Conservation (phyloP, 1,140 invertebrate species). For the Anagrus nilaparvatae region DNA sequence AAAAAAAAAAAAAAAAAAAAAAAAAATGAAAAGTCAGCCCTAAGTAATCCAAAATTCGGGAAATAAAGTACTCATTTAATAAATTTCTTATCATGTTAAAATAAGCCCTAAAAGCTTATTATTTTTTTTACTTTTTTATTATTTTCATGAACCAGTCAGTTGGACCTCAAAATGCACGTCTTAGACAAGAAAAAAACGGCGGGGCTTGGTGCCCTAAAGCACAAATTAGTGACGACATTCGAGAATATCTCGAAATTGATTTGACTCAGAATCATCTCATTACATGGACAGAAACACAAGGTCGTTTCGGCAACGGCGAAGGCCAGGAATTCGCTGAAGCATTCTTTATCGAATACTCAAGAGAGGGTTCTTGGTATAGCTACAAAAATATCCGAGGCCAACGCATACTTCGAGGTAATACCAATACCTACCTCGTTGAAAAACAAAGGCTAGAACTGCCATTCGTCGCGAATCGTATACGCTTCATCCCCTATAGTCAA, state of each 20-base stretch:
- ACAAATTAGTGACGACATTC: conserved; percentile 58
- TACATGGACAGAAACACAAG: conserved; percentile 82
- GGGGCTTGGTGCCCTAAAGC: conserved; percentile 90
- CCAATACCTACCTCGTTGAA: conserved; percentile 76
- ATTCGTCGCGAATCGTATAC: conserved; percentile 74
- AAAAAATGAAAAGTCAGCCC: too few relatives aligned
- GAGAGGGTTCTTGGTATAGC: conserved; percentile 61
- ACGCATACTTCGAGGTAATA: conserved; percentile 77
- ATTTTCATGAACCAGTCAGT: too few relatives aligned
- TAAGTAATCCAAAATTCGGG: too few relatives aligned
- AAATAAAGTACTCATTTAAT: too few relatives aligned
- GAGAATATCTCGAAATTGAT: conserved; percentile 83
- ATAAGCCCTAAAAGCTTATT: too few relatives aligned
- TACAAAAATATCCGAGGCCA: conserved; percentile 68
- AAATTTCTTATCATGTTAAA: too few relatives aligned
- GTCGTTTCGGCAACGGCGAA: conserved; percentile 87
- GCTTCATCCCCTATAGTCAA: conserved; percentile 80
- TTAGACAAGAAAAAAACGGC: conserved; percentile 75
- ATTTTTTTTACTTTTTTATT: too few relatives aligned
- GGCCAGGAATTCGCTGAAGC: conserved; percentile 80
- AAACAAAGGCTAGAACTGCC: conserved; percentile 71
- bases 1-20: too few relatives aligned
- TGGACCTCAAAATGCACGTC: too few relatives aligned
- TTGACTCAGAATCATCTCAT: conserved; percentile 66
- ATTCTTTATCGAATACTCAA: conserved; percentile 80